Evolutionary conservation across 1,140 invertebrate genomes (phyloP), one percentile per base, ranked within the genome.

Genomic region (Magallana gigas): DNA sequence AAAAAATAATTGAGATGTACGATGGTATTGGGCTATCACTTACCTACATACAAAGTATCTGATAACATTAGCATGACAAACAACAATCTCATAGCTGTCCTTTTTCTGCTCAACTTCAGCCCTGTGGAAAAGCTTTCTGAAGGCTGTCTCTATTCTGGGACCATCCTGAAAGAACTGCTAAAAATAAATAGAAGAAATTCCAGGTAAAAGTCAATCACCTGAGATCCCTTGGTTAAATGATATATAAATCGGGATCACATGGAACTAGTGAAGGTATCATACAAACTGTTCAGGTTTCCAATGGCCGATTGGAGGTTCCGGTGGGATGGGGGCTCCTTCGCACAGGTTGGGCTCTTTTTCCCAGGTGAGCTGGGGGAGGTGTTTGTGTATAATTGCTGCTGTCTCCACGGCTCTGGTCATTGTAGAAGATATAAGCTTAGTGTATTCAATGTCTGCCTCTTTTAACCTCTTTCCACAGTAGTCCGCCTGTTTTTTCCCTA

Each of bases 11-110:
- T 48, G 36, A 48, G 36, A 48, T 23, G 23, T 23, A 23, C 36
- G 5, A 5, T 1, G 36, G 36, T 48, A 48, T 48, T 5, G 36
- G 36, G 36, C 36, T 48, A 48, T 91, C 84, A 83, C 89, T 90
- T 94, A 98, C 98, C 98, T 96, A 96, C 98, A 99, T 18, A 99
- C 97, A 95, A 99, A 99, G 95, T 99, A 99, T 87, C 99, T 95
- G 91, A 99, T 99, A 12, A 99, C 98, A 95, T 99, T 99, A 14
- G 98, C 98, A 95, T 99, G 99, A 90, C 98, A 99, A 7, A 99
- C 98, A 76, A 99, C 95, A 57, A 99, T 94, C 81, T 99, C 99
- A 94, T 98, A 98, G 8, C 96, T 96, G 94, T 99, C 98, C 87
- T 97, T 95, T 81, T 96, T 96, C 95, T 99, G 98, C 6, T 95